Evolutionary conservation across 1,140 invertebrate genomes (phyloP).

Genomic region (Tribolium castaneum): DNA sequence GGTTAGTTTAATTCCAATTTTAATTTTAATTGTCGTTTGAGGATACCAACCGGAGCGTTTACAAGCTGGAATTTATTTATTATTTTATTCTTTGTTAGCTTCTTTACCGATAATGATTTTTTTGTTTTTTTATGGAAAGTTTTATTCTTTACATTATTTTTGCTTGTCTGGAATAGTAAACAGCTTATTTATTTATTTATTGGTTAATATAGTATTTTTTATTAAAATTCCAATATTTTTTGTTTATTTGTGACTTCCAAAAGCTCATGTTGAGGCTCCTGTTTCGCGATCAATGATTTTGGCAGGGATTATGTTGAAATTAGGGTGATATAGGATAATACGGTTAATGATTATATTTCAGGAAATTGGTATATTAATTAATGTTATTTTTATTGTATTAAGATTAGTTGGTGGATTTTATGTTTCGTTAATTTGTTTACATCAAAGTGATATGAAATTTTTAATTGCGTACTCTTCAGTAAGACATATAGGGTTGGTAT

Average conservation of each 20-base stretch:
- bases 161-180: slow-evolving; percentile 64
- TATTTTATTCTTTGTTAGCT: slow-evolving; percentile 73
- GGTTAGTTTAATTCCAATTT: slow-evolving; percentile 55
- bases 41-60: slow-evolving; percentile 73
- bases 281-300: slow-evolving; percentile 77
- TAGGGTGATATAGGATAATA: slow-evolving; percentile 74
- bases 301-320: slow-evolving; percentile 76
- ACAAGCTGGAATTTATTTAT: slow-evolving; percentile 70
- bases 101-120: slow-evolving; percentile 71
- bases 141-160: slow-evolving; percentile 65
- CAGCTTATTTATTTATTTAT: slow-evolving; percentile 67
- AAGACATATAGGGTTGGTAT: slow-evolving; percentile 69
- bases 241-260: slow-evolving; percentile 77
- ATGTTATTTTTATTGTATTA: slow-evolving; percentile 66
- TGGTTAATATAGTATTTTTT: slow-evolving; percentile 72
- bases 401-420: slow-evolving; percentile 68
- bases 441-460: slow-evolving; percentile 71
- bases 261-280: slow-evolving; percentile 80
- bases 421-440: slow-evolving; percentile 71
- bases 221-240: slow-evolving; percentile 78
- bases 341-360: slow-evolving; percentile 66
- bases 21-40: slow-evolving; percentile 74
- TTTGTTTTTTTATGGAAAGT: slow-evolving; percentile 65
- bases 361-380: slow-evolving; percentile 64
- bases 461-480: slow-evolving; percentile 75